These are phyloP conservation scores for Henricia sp. DNA, from an alignment of 53 echinoderm and acorn worm species.

Conservation along the genomic window DNA sequence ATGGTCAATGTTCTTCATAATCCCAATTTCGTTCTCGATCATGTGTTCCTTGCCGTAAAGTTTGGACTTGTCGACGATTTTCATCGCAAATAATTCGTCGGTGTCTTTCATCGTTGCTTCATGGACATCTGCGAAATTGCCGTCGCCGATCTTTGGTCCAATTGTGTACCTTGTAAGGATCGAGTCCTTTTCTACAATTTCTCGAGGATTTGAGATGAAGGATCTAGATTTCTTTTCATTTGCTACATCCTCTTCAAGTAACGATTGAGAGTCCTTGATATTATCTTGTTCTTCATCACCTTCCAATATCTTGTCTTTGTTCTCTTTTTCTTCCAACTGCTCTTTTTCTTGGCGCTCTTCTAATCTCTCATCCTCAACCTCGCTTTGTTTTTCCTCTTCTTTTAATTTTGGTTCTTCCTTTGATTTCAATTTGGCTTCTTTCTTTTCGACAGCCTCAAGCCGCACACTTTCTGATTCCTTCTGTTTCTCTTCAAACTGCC, in stretches of 20 bases:
- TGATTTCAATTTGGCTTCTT: conserved; percentile 69
- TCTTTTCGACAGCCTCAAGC: conserved; percentile 50
- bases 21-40: conserved; percentile 97
- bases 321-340: conserved; percentile 3
- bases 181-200: conserved; percentile 70
- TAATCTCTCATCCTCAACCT: conserved; percentile 29
- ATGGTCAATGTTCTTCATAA: conserved; percentile 89
- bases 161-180: conserved; percentile 82
- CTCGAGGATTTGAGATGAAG: conserved; percentile 74
- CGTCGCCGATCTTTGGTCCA: conserved; percentile 93
- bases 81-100: conserved; percentile 84
- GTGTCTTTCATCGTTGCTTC: conserved; percentile 76
- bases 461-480: conserved; percentile 52
- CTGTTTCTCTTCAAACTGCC: conserved; percentile 40
- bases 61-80: conserved; percentile 95
- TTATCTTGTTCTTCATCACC: conserved; percentile 21
- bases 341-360: conserved; percentile 42
- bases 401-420: conserved; percentile 62
- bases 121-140: conserved; percentile 96
- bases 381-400: conserved; percentile 36
- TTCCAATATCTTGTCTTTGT: conserved; percentile 14
- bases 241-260: conserved; percentile 26
- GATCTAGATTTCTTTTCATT: conserved; percentile 77
- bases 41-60: conserved; percentile 92
- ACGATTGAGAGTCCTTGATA: conserved; percentile 25